These are phyloP conservation scores for Emydocephalus ijimae DNA, from an alignment of 2,113 vertebrate genomes.

Conservation along the genomic window DNA sequence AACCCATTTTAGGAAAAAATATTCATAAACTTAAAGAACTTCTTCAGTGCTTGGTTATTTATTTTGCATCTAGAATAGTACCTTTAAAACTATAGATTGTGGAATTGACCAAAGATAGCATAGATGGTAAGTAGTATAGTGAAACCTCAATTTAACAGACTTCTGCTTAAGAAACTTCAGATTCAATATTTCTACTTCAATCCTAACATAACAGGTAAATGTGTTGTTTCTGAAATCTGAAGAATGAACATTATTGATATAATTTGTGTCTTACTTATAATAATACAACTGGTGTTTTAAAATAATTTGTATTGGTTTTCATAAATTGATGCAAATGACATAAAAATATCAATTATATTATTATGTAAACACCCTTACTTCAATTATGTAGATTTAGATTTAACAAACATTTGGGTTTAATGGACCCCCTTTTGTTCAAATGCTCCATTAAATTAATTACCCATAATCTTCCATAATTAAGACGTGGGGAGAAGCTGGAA, in stretches of 20 bases:
- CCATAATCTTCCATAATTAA: not conserved
- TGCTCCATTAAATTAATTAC: not conserved
- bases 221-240: not conserved
- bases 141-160: not conserved
- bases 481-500: not conserved
- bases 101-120: not conserved
- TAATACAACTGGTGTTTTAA: not conserved
- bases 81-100: not conserved
- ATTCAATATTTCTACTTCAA: not conserved
- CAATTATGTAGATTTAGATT: not conserved
- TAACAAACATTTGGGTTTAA: not conserved
- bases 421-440: not conserved
- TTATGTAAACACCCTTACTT: not conserved
- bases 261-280: not conserved
- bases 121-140: not conserved
- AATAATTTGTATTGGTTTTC: not conserved
- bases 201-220: not conserved
- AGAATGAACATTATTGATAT: not conserved
- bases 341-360: not conserved
- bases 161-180: not conserved
- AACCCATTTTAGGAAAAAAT: not conserved
- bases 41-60: not conserved
- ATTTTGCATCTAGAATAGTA: not conserved
- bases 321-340: not conserved
- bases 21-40: not conserved